phyloP scores from a whole-genome alignment of 2,797 vertebrate genomes.

The Chloroceryle amazona region DNA sequence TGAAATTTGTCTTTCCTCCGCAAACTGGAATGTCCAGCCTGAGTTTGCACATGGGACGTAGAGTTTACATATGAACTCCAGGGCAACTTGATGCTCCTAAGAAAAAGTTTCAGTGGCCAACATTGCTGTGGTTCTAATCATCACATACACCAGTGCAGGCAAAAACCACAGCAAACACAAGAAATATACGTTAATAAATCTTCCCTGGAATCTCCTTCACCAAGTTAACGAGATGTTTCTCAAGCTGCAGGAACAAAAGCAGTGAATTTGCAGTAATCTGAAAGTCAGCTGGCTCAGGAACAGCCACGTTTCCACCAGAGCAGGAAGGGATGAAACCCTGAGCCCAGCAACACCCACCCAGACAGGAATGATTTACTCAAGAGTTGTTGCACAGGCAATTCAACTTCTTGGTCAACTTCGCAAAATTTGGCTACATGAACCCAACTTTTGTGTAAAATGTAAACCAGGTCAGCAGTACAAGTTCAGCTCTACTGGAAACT shows the following conservation, averaged over 20 bases:
- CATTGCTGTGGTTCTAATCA: neutral
- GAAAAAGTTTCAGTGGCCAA: neutral
- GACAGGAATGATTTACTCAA: neutral
- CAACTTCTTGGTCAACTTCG: neutral
- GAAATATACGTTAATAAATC: neutral
- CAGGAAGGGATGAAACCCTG: neutral
- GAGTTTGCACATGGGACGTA: rapidly evolving
- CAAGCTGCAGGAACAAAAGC: neutral
- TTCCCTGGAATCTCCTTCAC: neutral
- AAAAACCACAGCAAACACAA: neutral
- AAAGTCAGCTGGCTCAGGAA: neutral
- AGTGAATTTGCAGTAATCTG: neutral
- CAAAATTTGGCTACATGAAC: rapidly evolving
- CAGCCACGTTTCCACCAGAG: neutral
- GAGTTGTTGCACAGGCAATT: rapidly evolving
- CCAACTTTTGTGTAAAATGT: neutral
- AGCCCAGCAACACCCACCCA: rapidly evolving
- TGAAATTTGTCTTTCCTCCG: neutral
- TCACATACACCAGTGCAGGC: rapidly evolving
- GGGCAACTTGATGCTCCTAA: neutral
- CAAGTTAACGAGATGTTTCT: neutral
- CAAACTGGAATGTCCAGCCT: neutral
- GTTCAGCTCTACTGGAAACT: neutral
- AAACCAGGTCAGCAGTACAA: neutral
- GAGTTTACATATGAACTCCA: neutral